Evolutionary conservation across 2,888 invertebrate genomes (phyloP).

Genomic region (Sepioteuthis lessoniana): DNA sequence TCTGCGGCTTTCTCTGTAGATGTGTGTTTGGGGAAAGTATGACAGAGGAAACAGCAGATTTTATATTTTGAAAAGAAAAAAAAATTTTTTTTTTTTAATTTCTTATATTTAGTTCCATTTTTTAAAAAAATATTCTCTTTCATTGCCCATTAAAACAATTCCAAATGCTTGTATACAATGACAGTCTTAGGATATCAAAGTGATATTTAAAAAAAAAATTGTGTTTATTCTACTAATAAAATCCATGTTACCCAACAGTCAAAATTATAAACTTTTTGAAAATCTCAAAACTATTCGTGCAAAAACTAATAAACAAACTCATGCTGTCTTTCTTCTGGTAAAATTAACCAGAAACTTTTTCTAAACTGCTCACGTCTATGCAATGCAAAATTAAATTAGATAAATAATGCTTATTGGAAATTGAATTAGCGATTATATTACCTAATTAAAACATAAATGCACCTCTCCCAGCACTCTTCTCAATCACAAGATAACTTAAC

Average conservation of each 20-base stretch:
- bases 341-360: too few species aligned
- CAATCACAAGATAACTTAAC: too few species aligned
- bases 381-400: too few species aligned
- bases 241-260: not conserved
- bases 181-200: not conserved
- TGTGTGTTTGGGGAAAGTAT: not conserved
- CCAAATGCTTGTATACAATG: not conserved
- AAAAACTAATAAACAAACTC: too few species aligned
- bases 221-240: not conserved
- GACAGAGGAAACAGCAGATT: not conserved
- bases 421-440: too few species aligned
- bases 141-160: not conserved
- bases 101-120: not conserved
- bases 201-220: not conserved
- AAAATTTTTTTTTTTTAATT: not conserved
- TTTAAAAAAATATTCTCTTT: not conserved
- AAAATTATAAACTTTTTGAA: too few species aligned
- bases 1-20: not conserved
- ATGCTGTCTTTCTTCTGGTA: too few species aligned
- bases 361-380: too few species aligned
- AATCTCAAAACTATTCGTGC: too few species aligned
- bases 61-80: not conserved
- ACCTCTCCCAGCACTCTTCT: too few species aligned
- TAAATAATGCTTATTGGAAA: too few species aligned
- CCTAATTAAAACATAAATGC: too few species aligned